Evolutionary conservation across 2,888 invertebrate genomes (phyloP).

Genomic region (Drosophila mayaguana): DNA sequence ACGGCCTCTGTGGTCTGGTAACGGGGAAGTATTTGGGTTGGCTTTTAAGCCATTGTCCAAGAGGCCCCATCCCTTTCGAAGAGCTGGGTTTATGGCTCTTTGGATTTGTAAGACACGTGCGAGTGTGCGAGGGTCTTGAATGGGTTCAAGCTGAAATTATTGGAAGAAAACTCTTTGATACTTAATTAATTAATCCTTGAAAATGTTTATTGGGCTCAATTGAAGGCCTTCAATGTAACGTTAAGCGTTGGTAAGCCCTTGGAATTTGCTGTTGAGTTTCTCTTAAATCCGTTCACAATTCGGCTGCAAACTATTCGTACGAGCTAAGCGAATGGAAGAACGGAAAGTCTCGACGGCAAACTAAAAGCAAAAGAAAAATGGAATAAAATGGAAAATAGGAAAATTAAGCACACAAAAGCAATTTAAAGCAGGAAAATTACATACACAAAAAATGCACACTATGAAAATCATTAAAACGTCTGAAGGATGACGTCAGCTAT

Average conservation of each 20-base stretch:
- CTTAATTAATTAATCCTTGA: constrained; percentile 67
- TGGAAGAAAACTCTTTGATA: constrained; percentile 50
- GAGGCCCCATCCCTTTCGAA: constrained; percentile 19
- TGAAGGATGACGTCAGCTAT: constrained; percentile 55
- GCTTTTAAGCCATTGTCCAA: constrained; percentile 29
- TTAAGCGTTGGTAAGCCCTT: constrained; percentile 21
- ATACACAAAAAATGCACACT: constrained; percentile 62
- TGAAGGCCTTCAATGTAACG: constrained; percentile 10
- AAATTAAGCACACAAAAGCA: constrained; percentile 59
- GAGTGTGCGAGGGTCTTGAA: constrained; percentile 24
- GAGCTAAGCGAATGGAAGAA: constrained; percentile 40
- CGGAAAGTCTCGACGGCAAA: constrained; percentile 30
- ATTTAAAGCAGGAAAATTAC: constrained; percentile 68
- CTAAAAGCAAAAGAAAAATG: constrained; percentile 59
- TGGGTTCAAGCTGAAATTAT: constrained; percentile 50
- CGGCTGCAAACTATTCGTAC: constrained; percentile 43
- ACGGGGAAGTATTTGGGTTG: constrained; percentile 33
- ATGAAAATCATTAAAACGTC: constrained; percentile 76
- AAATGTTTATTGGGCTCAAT: constrained; percentile 18
- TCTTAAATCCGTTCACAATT: constrained; percentile 41
- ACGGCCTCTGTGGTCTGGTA: constrained; percentile 41
- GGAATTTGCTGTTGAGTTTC: constrained; percentile 27
- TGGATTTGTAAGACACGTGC: constrained; percentile 57
- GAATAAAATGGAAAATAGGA: constrained; percentile 43
- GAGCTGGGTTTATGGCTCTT: constrained; percentile 32